Conservation (phyloP, 2,113 vertebrate genomes). For the Dolichotis patagonum region DNA sequence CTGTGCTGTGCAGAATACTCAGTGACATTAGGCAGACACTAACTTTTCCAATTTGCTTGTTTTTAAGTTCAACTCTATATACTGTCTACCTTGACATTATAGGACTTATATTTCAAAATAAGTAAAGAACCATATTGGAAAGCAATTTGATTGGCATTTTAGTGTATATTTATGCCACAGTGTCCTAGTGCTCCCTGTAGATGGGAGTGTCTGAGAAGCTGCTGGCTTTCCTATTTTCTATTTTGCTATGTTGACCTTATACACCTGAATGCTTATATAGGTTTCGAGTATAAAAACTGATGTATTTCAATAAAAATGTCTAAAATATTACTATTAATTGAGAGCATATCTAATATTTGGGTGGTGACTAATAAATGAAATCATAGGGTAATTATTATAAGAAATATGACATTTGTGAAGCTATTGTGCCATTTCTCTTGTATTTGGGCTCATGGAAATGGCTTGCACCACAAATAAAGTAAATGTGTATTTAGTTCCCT, state of each 20-base stretch:
- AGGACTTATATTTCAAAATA: not conserved
- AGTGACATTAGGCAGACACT: not conserved
- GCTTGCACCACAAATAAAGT: not conserved
- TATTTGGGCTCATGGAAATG: not conserved
- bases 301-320: not conserved
- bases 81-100: not conserved
- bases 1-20: not conserved
- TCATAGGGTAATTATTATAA: not conserved
- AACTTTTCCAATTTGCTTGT: not conserved
- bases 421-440: not conserved
- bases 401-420: not conserved
- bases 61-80: not conserved
- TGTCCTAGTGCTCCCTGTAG: not conserved
- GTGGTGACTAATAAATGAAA: not conserved
- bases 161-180: not conserved
- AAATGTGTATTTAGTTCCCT: not conserved
- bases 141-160: not conserved
- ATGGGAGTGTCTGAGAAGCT: not conserved
- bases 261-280: not conserved
- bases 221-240: not conserved
- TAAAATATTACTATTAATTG: conserved; percentile 20
- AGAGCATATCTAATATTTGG: not conserved
- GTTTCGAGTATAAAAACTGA: not conserved
- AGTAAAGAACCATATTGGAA: not conserved
- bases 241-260: not conserved